phyloP scores from a whole-genome alignment of 2,113 vertebrate genomes.

The Solea senegalensis region DNA sequence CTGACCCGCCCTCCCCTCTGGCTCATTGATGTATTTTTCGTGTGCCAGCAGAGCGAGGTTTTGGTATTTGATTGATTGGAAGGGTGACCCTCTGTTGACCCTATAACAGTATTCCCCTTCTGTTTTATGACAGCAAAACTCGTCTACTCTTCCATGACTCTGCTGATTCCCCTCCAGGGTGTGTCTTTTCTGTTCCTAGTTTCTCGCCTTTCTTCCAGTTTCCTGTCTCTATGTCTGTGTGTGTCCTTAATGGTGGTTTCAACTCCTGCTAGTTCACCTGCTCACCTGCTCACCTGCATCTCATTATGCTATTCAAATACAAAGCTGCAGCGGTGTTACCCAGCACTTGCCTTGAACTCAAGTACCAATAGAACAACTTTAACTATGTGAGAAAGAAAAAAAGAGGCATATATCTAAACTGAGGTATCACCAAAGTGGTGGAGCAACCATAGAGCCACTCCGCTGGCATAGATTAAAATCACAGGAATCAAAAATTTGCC shows the following conservation, averaged over 20 bases:
- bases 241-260: background rate
- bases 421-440: too few relatives aligned
- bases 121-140: background rate
- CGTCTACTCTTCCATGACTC: too few relatives aligned
- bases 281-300: background rate
- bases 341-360: background rate
- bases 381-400: background rate
- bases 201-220: background rate
- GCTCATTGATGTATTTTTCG: background rate
- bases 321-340: background rate
- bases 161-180: too few relatives aligned
- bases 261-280: background rate
- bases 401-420: too few relatives aligned
- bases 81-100: background rate
- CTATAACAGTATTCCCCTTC: background rate
- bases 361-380: too few relatives aligned
- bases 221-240: background rate
- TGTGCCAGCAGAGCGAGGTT: background rate
- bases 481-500: constrained; percentile 26
- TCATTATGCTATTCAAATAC: background rate
- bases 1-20: background rate
- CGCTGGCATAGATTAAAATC: background rate
- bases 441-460: too few relatives aligned
- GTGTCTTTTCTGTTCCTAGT: background rate
- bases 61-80: background rate